Percentiles rank a stretch among this genome's conserved stretches.
phyloP scores from a whole-genome alignment of 2,888 invertebrate species.

The Caenorhabditis virilis region DNA sequence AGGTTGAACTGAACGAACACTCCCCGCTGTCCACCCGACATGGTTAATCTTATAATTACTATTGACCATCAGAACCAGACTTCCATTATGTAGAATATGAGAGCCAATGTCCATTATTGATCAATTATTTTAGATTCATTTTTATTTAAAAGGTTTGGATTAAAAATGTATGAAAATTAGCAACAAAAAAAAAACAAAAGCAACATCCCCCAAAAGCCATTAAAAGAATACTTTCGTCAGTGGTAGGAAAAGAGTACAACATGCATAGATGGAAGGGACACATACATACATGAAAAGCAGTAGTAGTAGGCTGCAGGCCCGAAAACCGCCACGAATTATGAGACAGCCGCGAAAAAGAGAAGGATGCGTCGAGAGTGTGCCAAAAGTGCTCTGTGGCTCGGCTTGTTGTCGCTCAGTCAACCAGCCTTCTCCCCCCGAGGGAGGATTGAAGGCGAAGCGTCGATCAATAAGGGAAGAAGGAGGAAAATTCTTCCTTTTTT shows the following conservation, averaged over 20 bases:
- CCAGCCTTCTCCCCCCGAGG: no score
- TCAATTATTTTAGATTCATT: no score
- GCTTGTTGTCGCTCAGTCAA: not conserved
- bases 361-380: not conserved
- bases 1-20: not conserved
- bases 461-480: not conserved
- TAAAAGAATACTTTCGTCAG: no score
- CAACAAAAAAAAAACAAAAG: not conserved
- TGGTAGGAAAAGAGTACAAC: no score
- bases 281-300: no score
- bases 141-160: no score
- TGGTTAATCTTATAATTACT: conserved; percentile 1
- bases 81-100: not conserved
- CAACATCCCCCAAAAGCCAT: not conserved
- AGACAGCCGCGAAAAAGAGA: not conserved
- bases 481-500: no score
- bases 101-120: not conserved
- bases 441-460: not conserved
- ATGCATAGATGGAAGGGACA: no score
- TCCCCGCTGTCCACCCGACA: not conserved
- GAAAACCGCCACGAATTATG: not conserved
- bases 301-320: no score
- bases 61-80: conserved; percentile 2
- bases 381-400: not conserved
- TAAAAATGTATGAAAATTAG: no score